These are phyloP conservation scores for Chondrosia reniformis DNA, from an alignment of 37 sponge, comb jelly and placozoan species.

Conservation along the genomic window DNA sequence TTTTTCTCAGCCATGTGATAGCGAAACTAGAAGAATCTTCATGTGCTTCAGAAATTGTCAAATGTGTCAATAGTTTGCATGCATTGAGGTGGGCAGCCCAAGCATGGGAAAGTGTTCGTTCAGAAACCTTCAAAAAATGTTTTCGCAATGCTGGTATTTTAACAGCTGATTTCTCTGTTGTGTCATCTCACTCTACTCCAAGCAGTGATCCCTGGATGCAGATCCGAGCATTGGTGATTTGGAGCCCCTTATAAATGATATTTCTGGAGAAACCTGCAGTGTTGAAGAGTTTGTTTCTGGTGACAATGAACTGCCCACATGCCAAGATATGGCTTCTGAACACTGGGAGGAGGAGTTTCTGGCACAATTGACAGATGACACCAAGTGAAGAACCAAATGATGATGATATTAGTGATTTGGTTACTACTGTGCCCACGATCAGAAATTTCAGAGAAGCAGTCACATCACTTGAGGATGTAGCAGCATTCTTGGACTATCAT, in stretches of 20 bases:
- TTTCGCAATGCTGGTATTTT: conserved; percentile 45
- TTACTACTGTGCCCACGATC: conserved; percentile 2
- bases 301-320: conserved; percentile 18
- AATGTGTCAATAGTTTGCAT: conserved; percentile 53
- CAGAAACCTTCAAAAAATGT: conserved; percentile 49
- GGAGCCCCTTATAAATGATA: conserved; percentile 2
- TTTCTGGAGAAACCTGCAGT: conserved; percentile 8
- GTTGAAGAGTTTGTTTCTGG: conserved; percentile 15
- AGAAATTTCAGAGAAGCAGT: conserved; percentile 5
- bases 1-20: conserved; percentile 24
- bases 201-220: conserved; percentile 29
- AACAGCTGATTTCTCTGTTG: not conserved
- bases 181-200: not conserved
- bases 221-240: not conserved
- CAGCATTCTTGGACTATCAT: conserved; percentile 4
- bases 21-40: conserved; percentile 39
- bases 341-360: conserved; percentile 25
- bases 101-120: conserved; percentile 49
- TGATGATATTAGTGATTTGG: not conserved
- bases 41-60: conserved; percentile 37
- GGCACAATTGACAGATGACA: conserved; percentile 5
- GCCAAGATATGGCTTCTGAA: conserved; percentile 19
- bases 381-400: conserved; percentile 4
- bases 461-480: not conserved
- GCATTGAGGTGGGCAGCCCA: conserved; percentile 52